Evolutionary conservation across 2,888 invertebrate genomes (phyloP).

Genomic region (Macaria liturata): DNA sequence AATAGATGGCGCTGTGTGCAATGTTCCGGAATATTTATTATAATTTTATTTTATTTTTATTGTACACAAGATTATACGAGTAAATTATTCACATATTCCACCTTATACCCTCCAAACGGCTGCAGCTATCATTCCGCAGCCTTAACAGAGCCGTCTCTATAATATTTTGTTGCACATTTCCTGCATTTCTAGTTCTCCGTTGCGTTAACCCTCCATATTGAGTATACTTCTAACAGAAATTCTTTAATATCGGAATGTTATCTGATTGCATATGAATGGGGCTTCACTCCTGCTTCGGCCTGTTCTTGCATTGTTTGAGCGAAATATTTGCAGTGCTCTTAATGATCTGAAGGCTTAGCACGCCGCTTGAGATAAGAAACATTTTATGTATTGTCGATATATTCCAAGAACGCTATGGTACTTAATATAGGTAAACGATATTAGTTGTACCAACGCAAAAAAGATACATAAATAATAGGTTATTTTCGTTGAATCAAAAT

Average conservation of each 20-base stretch:
- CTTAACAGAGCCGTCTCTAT: neutral
- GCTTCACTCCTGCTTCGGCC: neutral
- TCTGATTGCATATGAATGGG: slow-evolving; percentile 13
- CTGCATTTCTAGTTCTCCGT: slow-evolving; percentile 11
- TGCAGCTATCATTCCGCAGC: too few relatives aligned
- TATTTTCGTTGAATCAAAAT: too few relatives aligned
- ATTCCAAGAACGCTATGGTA: too few relatives aligned
- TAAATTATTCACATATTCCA: neutral
- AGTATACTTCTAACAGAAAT: slow-evolving; percentile 4
- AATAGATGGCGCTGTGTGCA: too few relatives aligned
- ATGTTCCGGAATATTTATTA: too few relatives aligned
- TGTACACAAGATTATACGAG: too few relatives aligned
- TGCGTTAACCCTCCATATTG: slow-evolving; percentile 5
- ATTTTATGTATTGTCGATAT: too few relatives aligned
- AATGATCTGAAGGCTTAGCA: neutral
- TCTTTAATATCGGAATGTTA: slow-evolving; percentile 7
- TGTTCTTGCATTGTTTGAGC: slow-evolving; percentile 4
- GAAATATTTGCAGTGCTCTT: neutral
- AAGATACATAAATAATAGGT: too few relatives aligned
- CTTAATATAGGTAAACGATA: too few relatives aligned
- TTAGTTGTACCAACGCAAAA: too few relatives aligned
- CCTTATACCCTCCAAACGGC: neutral
- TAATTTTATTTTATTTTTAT: too few relatives aligned
- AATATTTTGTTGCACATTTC: slow-evolving; percentile 10
- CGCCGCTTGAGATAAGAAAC: too few relatives aligned